phyloP scores from a whole-genome alignment of 2,888 invertebrate genomes.

The Lycaena phlaeas region DNA sequence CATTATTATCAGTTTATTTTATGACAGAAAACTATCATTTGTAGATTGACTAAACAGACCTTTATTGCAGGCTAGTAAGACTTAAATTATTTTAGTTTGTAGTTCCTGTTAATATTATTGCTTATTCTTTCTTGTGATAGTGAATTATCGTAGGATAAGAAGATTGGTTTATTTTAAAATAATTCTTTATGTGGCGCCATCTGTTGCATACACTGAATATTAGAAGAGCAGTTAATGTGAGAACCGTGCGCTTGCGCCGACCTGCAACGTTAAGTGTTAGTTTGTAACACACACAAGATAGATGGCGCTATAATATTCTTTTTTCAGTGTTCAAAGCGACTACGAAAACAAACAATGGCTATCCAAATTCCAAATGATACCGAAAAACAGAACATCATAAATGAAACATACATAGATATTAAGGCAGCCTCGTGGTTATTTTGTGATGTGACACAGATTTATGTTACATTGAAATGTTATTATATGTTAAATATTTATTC shows the following conservation, averaged over 20 bases:
- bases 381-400: background rate
- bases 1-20: constrained; percentile 56
- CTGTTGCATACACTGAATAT: background rate
- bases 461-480: too few species aligned
- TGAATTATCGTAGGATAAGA: background rate
- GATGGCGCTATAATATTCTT: background rate
- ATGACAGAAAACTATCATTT: constrained; percentile 17
- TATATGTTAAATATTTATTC: too few species aligned
- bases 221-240: background rate
- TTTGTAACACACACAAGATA: background rate
- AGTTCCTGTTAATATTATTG: too few species aligned
- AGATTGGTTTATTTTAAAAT: background rate
- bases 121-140: background rate
- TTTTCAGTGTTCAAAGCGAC: background rate
- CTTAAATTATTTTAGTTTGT: too few species aligned
- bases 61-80: too few species aligned
- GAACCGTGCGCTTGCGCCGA: background rate
- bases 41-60: too few species aligned
- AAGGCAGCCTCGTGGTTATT: too few species aligned
- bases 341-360: background rate
- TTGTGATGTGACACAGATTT: too few species aligned
- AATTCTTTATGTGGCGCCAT: background rate
- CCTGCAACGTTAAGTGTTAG: background rate
- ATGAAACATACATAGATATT: background rate
- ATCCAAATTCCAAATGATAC: background rate